Evolutionary conservation across 1,140 invertebrate species (phyloP).

Genomic region (Neuroterus valhalla): DNA sequence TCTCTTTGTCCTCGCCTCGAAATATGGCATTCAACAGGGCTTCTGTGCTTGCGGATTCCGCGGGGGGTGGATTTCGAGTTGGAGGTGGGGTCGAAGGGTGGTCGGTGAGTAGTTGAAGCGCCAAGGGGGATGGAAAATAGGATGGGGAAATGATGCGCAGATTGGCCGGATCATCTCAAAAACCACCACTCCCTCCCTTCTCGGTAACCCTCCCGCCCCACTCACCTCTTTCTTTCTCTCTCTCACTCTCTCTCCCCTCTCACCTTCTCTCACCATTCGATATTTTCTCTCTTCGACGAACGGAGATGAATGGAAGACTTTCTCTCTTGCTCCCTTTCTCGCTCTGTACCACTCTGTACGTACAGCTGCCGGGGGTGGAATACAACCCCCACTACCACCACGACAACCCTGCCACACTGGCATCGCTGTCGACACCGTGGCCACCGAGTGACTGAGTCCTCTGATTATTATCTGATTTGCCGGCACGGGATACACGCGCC

Average conservation of each 20-base stretch:
- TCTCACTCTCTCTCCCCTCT: background rate
- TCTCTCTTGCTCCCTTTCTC: slow-evolving; percentile 40
- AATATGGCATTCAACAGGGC: slow-evolving; percentile 61
- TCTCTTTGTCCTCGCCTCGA: slow-evolving; percentile 60
- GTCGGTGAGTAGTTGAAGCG: slow-evolving; percentile 40
- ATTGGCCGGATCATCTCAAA: slow-evolving; percentile 76
- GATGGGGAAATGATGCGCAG: slow-evolving; percentile 74
- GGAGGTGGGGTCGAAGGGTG: slow-evolving; percentile 30
- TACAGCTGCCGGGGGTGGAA: slow-evolving; percentile 65
- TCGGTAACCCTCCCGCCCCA: slow-evolving; percentile 44
- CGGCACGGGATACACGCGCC: slow-evolving; percentile 63
- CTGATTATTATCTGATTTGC: slow-evolving; percentile 74
- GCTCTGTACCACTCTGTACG: slow-evolving; percentile 35
- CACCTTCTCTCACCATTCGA: slow-evolving; percentile 25
- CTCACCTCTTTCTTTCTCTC: slow-evolving; percentile 21
- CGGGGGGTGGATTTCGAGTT: slow-evolving; percentile 34
- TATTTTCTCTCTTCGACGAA: slow-evolving; percentile 1
- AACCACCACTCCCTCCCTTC: slow-evolving; percentile 64
- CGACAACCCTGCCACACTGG: slow-evolving; percentile 57
- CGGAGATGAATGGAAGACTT: background rate
- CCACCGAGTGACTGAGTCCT: slow-evolving; percentile 64
- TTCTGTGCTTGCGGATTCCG: slow-evolving; percentile 49
- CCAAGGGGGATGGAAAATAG: slow-evolving; percentile 32
- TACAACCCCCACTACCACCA: slow-evolving; percentile 63
- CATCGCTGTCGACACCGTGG: slow-evolving; percentile 53